phyloP scores from a whole-genome alignment of 2,888 invertebrate species.

The Phyllotreta cruciferae region DNA sequence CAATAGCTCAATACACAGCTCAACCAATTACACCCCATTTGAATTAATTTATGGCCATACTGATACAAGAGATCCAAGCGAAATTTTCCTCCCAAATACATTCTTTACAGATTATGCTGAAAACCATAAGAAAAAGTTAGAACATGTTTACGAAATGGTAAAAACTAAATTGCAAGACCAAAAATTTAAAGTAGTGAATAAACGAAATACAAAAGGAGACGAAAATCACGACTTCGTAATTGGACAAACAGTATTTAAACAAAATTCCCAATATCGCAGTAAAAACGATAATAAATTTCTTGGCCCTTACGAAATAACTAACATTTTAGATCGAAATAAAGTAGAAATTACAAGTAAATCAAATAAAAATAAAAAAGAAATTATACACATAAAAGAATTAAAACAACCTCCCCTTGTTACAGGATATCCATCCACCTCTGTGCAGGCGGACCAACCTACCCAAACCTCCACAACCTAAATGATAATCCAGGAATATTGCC shows the following conservation, averaged over 20 bases:
- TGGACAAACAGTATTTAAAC: conserved; percentile 24
- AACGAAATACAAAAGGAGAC: conserved; percentile 7
- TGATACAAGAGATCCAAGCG: conserved; percentile 21
- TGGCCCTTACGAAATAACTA: conserved; percentile 20
- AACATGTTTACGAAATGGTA: conserved; percentile 18
- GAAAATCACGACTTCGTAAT: conserved; percentile 13
- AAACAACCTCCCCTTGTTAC: conserved; percentile 32
- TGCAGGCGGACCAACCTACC: conserved; percentile 8
- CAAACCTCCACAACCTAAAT: conserved; percentile 16
- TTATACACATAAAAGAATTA: conserved; percentile 31
- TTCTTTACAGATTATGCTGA: conserved; percentile 32
- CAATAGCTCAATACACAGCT: conserved; percentile 20
- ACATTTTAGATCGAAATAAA: conserved; percentile 25
- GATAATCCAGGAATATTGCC: conserved; percentile 29
- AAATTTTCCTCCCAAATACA: conserved; percentile 26
- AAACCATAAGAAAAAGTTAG: conserved; percentile 28
- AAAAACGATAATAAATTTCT: conserved; percentile 28
- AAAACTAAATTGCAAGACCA: conserved; percentile 8
- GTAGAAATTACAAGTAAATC: conserved; percentile 23
- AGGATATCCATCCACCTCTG: conserved; percentile 16
- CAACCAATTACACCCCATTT: conserved; percentile 8
- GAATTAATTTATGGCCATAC: conserved; percentile 24
- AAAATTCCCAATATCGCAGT: conserved; percentile 23
- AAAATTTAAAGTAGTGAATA: conserved; percentile 12
- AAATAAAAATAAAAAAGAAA: conserved; percentile 27